phyloP scores from a whole-genome alignment of 2,113 vertebrate species.

The Nycticorax nycticorax region DNA sequence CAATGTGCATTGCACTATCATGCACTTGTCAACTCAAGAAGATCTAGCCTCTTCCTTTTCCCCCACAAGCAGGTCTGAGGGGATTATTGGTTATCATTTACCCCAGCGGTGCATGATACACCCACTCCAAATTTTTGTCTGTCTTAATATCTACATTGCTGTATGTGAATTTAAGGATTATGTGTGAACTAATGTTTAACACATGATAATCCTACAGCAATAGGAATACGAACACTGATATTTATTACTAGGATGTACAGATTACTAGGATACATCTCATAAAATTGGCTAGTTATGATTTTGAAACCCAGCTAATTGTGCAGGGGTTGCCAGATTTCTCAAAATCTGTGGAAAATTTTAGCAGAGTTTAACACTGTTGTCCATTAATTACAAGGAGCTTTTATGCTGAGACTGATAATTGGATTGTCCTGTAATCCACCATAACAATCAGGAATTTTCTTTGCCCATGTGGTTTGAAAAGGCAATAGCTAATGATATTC shows the following conservation, averaged over 20 bases:
- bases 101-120: neutral
- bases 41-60: neutral
- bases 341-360: neutral
- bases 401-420: neutral
- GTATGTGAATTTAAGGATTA: neutral
- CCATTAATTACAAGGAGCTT: neutral
- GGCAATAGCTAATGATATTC: neutral
- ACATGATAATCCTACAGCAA: neutral
- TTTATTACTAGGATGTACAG: neutral
- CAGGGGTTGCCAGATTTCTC: neutral
- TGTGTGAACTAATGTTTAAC: neutral
- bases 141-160: neutral
- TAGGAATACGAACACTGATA: neutral
- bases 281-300: neutral
- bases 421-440: slow-evolving; percentile 13
- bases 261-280: neutral
- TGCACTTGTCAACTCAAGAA: neutral
- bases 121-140: neutral
- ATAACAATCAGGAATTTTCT: slow-evolving; percentile 20
- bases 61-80: neutral
- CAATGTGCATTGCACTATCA: accelerated
- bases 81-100: neutral
- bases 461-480: neutral
- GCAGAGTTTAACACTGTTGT: neutral
- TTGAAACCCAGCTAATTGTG: neutral